These are phyloP conservation scores for Exephanes ischioxanthus DNA, from an alignment of 2,888 invertebrate species.

Conservation along the genomic window DNA sequence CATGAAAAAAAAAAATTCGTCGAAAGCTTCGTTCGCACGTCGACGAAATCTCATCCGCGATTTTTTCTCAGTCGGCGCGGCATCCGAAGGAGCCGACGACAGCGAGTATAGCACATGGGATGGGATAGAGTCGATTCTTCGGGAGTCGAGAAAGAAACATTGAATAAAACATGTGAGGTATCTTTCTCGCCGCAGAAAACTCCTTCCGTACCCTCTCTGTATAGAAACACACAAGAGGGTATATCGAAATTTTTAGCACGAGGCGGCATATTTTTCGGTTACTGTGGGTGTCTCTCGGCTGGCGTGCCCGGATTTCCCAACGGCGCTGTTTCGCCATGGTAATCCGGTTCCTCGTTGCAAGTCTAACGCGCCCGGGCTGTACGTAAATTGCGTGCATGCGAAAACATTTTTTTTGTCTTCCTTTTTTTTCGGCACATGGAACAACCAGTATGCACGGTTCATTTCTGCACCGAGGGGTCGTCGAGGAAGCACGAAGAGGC, in stretches of 20 bases:
- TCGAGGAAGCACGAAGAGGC: neutral
- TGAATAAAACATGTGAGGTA: conserved; percentile 56
- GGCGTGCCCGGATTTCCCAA: conserved; percentile 61
- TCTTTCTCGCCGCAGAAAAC: conserved; percentile 35
- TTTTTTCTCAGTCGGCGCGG: neutral
- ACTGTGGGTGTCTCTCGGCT: conserved; percentile 12
- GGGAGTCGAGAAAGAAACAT: conserved; percentile 38
- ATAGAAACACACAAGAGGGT: conserved; percentile 7
- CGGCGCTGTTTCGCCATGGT: conserved; percentile 59
- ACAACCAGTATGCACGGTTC: neutral
- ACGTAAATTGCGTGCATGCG: neutral
- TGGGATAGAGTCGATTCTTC: conserved; percentile 40
- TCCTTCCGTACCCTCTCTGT: neutral
- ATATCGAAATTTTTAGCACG: conserved; percentile 39
- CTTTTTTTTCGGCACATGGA: neutral
- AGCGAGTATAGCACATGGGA: neutral
- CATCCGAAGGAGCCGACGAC: conserved; percentile 4
- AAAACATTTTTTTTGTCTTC: neutral
- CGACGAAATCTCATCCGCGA: conserved; percentile 1
- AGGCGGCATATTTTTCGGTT: conserved; percentile 53
- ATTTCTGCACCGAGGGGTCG: neutral
- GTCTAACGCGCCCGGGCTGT: neutral
- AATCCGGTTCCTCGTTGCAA: conserved; percentile 38
- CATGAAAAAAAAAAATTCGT: neutral
- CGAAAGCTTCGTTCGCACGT: neutral